Evolutionary conservation across 2,888 invertebrate species (phyloP), one percentile per base, ranked within the genome.

Genomic region (Ormia ochracea): DNA sequence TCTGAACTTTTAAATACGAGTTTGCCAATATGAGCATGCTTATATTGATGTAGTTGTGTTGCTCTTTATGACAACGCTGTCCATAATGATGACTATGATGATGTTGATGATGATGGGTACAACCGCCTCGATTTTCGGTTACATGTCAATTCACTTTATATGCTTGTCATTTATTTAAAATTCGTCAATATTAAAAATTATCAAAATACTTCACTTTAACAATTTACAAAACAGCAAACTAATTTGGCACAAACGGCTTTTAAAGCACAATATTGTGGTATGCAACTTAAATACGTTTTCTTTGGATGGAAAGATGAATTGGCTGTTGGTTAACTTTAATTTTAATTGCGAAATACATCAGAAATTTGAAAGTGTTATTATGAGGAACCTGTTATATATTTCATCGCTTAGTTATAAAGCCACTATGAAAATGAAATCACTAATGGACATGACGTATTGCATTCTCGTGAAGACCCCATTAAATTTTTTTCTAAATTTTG

Each of bases 61-160:
- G 36, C 12, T 56, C 56, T 48, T 65, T 66, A 56, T 48, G 58
- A 66, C 58, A 66, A 58, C 74, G 66, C 19, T 41, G 48, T 58
- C 58, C 48, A 59, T 66, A 58, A 58, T 58, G 58, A 50, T 66
- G 58, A 58, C 31, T 31, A 74, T 50, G 68, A 43, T 50, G 43
- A 26, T 33, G 33, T 9, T 59, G 56, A 23, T 31, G 45, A 33
- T 58, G 59, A 36, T 50, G 41, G 48, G 43, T 33, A 43, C 33
- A 41, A 43, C 48, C 50, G 74, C 9, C 28, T 50, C 9, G 33
- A 33, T 68, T 75, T 75, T 76, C 23, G 69, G 69, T 76, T 69
- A 69, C 69, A 76, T 56, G 69, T 69, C 61, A 69, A 54, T 76
- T 69, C 69, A 61, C 38, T 56, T 69, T 56, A 76, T 61, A 56